A percentile compares a stretch with the other conserved stretches of the same genome.
phyloP scores from a whole-genome alignment of 2,888 invertebrate genomes.

The Ochropacha duplaris region DNA sequence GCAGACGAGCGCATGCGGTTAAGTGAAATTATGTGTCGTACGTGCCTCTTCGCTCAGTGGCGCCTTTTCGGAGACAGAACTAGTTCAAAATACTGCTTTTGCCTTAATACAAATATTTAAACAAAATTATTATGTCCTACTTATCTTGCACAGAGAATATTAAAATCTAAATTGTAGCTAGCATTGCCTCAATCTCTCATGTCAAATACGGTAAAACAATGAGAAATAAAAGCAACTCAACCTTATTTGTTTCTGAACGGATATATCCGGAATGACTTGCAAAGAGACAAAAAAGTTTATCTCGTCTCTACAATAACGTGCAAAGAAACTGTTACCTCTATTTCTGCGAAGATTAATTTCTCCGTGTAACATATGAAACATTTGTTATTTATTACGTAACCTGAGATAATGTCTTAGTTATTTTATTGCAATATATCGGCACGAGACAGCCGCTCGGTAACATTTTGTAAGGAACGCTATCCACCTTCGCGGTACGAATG shows the following conservation, averaged over 20 bases:
- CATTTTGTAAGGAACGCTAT: slow-evolving; percentile 45
- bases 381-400: slow-evolving; percentile 17
- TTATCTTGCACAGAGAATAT: not conserved
- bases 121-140: not conserved
- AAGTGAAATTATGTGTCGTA: slow-evolving; percentile 50
- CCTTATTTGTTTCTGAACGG: not conserved
- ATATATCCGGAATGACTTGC: not conserved
- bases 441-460: slow-evolving; percentile 29
- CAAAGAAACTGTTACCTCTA: not conserved
- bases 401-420: slow-evolving; percentile 19
- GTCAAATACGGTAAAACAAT: not conserved
- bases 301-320: not conserved
- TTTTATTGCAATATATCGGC: slow-evolving; percentile 36
- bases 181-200: not conserved
- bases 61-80: slow-evolving; percentile 8
- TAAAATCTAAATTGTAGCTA: not conserved
- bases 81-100: not conserved
- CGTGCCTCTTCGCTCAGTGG: slow-evolving; percentile 22
- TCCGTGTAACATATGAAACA: slow-evolving; percentile 16
- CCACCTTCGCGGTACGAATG: slow-evolving; percentile 39
- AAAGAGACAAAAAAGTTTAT: not conserved
- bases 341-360: slow-evolving; percentile 8
- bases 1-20: slow-evolving; percentile 37
- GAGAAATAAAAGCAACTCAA: not conserved
- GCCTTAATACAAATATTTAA: not conserved